phyloP scores from a whole-genome alignment of 2,113 vertebrate genomes.

The Malurus melanocephalus region DNA sequence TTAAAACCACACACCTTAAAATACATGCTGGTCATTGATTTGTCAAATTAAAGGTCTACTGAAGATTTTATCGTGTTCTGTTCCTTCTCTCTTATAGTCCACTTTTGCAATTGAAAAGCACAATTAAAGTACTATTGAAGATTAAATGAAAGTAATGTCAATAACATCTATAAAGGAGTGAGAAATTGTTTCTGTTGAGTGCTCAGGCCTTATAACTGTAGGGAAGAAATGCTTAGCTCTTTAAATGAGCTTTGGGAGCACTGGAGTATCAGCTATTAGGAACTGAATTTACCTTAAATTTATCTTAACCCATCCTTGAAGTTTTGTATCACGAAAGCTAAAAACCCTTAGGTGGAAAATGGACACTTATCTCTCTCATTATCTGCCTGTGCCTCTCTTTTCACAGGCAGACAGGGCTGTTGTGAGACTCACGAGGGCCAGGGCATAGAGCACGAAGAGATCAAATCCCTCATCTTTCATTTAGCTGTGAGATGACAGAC shows the following conservation, averaged over 20 bases:
- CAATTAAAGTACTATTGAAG: neutral
- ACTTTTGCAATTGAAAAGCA: neutral
- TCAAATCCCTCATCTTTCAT: neutral
- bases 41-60: neutral
- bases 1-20: neutral
- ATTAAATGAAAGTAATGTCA: constrained; percentile 32
- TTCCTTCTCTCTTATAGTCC: neutral
- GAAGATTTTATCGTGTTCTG: neutral
- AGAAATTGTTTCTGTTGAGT: neutral
- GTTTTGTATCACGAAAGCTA: neutral
- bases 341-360: neutral
- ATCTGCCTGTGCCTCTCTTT: neutral
- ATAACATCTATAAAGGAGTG: neutral
- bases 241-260: constrained; percentile 15
- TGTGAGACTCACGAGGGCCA: neutral
- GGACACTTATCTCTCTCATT: neutral
- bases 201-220: neutral
- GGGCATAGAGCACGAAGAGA: neutral
- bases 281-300: neutral
- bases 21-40: neutral
- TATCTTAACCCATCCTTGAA: neutral
- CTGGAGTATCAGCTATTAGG: neutral
- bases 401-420: neutral
- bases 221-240: neutral
- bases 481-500: neutral